phyloP scores from a whole-genome alignment of 2,888 invertebrate species.

The Drosophila pseudotalamancana region DNA sequence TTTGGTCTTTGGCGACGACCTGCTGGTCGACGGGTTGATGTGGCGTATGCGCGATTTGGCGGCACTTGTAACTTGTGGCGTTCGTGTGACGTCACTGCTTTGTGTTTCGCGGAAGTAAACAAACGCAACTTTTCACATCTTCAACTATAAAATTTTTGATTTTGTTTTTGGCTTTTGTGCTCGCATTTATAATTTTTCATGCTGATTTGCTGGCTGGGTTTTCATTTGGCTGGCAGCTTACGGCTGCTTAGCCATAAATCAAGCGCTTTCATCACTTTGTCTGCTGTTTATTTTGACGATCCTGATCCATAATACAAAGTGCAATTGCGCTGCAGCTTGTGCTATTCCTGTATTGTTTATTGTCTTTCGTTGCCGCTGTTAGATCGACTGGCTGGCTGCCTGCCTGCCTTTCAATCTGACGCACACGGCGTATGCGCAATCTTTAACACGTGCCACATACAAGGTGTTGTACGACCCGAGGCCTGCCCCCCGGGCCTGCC shows the following conservation, averaged over 20 bases:
- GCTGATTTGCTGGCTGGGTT: conserved; percentile 21
- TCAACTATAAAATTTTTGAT: conserved; percentile 6
- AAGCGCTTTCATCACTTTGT: conserved; percentile 64
- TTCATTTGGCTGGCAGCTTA: conserved; percentile 15
- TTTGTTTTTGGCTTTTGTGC: conserved; percentile 3
- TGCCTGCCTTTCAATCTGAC: conserved; percentile 25
- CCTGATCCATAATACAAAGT: conserved; percentile 37
- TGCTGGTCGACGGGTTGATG: conserved; percentile 35
- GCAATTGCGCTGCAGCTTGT: conserved; percentile 66
- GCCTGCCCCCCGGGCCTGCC: neutral
- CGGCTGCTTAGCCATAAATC: conserved; percentile 68
- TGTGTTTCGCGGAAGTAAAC: conserved; percentile 77
- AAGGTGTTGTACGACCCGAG: conserved; percentile 8
- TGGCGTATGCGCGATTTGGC: conserved; percentile 54
- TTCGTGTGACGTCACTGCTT: conserved; percentile 70
- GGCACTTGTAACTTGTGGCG: conserved; percentile 20
- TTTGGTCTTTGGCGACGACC: conserved; percentile 46
- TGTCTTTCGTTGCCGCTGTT: conserved; percentile 26
- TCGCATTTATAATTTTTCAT: conserved; percentile 15
- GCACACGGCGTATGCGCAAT: conserved; percentile 39
- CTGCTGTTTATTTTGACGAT: conserved; percentile 48
- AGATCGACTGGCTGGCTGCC: conserved; percentile 13
- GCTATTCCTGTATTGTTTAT: conserved; percentile 41
- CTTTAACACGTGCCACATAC: conserved; percentile 48
- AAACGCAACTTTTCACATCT: conserved; percentile 40